Evolutionary conservation across 2,888 invertebrate species (phyloP).

Genomic region (Nephrocerus scutellatus): DNA sequence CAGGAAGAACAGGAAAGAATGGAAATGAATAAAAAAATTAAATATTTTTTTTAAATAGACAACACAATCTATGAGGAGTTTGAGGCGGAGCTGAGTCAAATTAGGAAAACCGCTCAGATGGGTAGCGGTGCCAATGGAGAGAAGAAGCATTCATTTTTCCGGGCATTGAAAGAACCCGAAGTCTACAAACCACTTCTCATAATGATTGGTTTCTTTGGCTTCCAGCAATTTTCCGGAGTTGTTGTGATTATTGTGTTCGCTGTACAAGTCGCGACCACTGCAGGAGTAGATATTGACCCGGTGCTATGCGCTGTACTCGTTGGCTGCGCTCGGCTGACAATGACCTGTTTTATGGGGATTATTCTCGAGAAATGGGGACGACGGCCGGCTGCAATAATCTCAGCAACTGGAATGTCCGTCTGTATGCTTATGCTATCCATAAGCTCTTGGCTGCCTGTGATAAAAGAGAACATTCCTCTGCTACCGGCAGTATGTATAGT

Average conservation of each 20-base stretch:
- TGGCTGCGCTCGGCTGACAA: constrained; percentile 57
- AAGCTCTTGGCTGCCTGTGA: constrained; percentile 46
- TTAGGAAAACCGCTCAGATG: constrained; percentile 35
- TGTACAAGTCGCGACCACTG: constrained; percentile 57
- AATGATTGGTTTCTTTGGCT: constrained; percentile 59
- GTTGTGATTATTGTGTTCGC: constrained; percentile 68
- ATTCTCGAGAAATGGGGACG: constrained; percentile 58
- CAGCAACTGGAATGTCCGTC: constrained; percentile 57
- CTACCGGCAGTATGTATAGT: constrained; percentile 40
- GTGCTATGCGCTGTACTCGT: constrained; percentile 61
- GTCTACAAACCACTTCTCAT: constrained; percentile 44
- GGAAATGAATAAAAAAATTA: not conserved
- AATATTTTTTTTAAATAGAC: constrained; percentile 22
- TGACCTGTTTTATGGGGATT: constrained; percentile 58
- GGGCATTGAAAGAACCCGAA: constrained; percentile 39
- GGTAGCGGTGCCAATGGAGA: constrained; percentile 32
- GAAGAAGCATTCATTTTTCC: constrained; percentile 29
- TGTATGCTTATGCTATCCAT: constrained; percentile 55
- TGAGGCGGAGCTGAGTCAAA: constrained; percentile 37
- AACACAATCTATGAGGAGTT: constrained; percentile 35
- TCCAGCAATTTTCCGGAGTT: constrained; percentile 64
- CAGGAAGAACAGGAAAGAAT: constrained; percentile 5
- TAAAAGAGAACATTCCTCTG: constrained; percentile 29
- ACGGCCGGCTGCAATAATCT: constrained; percentile 57
- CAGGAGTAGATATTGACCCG: constrained; percentile 57